A percentile compares a stretch with the other conserved stretches of the same genome.
These are phyloP conservation scores for Platalea minor DNA, from an alignment of 2,797 vertebrate genomes.

Conservation along the genomic window DNA sequence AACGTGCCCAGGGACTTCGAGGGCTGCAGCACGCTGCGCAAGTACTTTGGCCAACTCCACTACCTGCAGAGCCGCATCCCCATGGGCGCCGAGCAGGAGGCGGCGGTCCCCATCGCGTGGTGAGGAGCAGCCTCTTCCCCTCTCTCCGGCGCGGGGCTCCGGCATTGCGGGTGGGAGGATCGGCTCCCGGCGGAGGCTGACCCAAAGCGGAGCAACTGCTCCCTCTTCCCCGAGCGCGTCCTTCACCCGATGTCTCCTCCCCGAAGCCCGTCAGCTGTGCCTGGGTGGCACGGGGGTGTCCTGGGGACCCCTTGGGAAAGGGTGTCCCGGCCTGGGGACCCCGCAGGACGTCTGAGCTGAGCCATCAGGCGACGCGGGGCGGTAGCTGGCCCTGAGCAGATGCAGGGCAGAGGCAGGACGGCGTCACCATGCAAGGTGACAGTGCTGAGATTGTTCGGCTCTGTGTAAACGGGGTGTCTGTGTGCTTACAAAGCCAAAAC, in stretches of 20 bases:
- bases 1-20: slow-evolving; percentile 95
- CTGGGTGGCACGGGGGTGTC: not conserved
- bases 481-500: not conserved
- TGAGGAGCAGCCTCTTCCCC: slow-evolving; percentile 50
- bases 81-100: slow-evolving; percentile 89
- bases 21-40: slow-evolving; percentile 94
- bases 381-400: not conserved
- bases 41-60: slow-evolving; percentile 96
- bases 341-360: not conserved
- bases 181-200: not conserved
- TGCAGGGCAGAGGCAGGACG: not conserved
- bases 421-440: fast-evolving
- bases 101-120: slow-evolving; percentile 89
- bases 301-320: not conserved
- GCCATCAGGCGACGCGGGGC: not conserved
- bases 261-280: not conserved
- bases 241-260: fast-evolving
- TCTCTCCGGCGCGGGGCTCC: fast-evolving
- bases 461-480: not conserved
- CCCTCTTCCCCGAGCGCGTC: fast-evolving
- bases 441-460: not conserved
- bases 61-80: slow-evolving; percentile 96
- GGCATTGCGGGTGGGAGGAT: not conserved
- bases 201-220: not conserved
- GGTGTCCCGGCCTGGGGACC: fast-evolving